Percentiles rank a stretch among this genome's conserved stretches.
Evolutionary conservation across 2,888 invertebrate genomes (phyloP).

Genomic region (Scrobipalpa costella): DNA sequence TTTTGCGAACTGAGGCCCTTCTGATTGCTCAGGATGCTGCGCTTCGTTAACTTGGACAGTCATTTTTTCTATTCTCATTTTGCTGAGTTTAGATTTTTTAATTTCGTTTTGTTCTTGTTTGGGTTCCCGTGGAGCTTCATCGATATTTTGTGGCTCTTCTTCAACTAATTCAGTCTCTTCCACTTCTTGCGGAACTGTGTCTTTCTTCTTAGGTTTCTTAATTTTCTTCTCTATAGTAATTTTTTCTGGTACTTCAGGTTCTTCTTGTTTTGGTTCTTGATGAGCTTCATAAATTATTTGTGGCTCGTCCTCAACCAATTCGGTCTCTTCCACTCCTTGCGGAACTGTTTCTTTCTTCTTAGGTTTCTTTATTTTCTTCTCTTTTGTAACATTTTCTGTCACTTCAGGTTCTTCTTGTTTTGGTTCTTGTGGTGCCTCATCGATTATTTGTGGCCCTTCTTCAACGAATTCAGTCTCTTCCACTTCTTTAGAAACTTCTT

Average conservation of each 20-base stretch:
- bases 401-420: background rate
- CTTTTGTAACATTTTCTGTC: background rate
- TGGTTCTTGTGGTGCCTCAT: background rate
- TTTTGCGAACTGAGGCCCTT: constrained; percentile 83
- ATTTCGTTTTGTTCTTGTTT: constrained; percentile 3
- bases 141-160: constrained; percentile 1
- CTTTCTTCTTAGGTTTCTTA: constrained; percentile 6
- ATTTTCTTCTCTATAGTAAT: background rate
- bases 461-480: background rate
- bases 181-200: background rate
- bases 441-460: background rate
- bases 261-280: background rate
- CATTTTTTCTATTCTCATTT: constrained; percentile 82
- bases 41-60: constrained; percentile 82
- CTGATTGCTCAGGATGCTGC: constrained; percentile 80
- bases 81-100: constrained; percentile 56
- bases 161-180: background rate
- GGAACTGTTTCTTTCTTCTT: constrained; percentile 28
- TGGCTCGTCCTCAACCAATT: background rate
- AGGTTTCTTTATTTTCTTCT: constrained; percentile 27
- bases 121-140: background rate
- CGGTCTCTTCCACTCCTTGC: background rate
- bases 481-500: background rate
- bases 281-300: background rate
- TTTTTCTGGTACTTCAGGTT: background rate